Percentiles rank a stretch among this genome's conserved stretches.
Evolutionary conservation across 2,888 invertebrate species (phyloP).

Genomic region (Meliscaeva auricollis): DNA sequence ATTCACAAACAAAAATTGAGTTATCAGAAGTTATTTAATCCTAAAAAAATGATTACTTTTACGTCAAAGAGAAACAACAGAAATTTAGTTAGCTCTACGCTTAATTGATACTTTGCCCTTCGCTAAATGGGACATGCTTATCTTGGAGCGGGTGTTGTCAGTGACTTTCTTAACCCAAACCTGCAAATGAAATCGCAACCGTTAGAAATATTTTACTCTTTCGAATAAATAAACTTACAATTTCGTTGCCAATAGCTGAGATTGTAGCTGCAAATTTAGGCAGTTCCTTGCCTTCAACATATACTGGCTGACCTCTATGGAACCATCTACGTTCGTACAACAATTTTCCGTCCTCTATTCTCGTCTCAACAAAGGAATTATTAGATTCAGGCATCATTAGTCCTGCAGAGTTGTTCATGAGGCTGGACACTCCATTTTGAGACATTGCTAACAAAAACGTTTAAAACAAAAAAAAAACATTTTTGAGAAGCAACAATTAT

Average conservation of each 20-base stretch:
- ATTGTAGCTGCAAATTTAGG: slow-evolving; percentile 95
- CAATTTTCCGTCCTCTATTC: slow-evolving; percentile 97
- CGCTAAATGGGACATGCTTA: slow-evolving; percentile 92
- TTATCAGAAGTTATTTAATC: neutral
- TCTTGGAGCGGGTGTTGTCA: slow-evolving; percentile 92
- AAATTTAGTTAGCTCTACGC: slow-evolving; percentile 89
- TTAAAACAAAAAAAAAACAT: neutral
- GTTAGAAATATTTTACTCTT: neutral
- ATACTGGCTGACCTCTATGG: slow-evolving; percentile 96
- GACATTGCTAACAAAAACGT: slow-evolving; percentile 83
- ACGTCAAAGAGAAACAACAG: neutral
- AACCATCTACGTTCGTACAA: slow-evolving; percentile 97
- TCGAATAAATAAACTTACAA: slow-evolving; percentile 85
- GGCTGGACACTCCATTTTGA: slow-evolving; percentile 81
- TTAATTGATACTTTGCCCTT: slow-evolving; percentile 95
- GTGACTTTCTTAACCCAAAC: slow-evolving; percentile 94
- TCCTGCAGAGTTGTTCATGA: slow-evolving; percentile 78
- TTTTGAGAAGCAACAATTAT: neutral
- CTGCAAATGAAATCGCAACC: slow-evolving; percentile 85
- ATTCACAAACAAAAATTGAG: neutral
- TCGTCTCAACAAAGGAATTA: slow-evolving; percentile 89
- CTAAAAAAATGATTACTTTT: neutral
- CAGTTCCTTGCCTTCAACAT: slow-evolving; percentile 94
- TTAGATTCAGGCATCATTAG: slow-evolving; percentile 82
- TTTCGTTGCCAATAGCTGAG: slow-evolving; percentile 95